Conservation (phyloP, 92 coral and sea anemone species). For the Muricea muricata region DNA sequence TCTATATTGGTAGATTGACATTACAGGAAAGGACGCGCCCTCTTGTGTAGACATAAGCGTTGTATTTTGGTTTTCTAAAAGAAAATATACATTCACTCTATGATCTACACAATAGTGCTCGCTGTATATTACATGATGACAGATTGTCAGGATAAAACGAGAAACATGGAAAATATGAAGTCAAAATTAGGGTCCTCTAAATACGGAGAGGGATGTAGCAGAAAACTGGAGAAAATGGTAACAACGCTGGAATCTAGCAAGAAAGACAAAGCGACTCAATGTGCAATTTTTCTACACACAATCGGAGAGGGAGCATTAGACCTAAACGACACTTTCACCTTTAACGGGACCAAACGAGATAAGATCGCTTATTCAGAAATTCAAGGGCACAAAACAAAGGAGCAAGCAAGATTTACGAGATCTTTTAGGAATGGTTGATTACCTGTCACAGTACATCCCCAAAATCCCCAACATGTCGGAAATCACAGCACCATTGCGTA, state of each 20-base stretch:
- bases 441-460: conserved; percentile 43
- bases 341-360: conserved; percentile 31
- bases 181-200: conserved; percentile 64
- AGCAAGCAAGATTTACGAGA: conserved; percentile 36
- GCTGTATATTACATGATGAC: conserved; percentile 22
- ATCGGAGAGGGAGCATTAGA: conserved; percentile 59
- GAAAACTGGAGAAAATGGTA: conserved; percentile 59
- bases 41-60: too few species aligned
- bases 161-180: conserved; percentile 44
- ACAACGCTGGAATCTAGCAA: conserved; percentile 42
- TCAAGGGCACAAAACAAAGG: conserved; percentile 38
- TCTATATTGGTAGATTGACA: too few species aligned
- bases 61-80: too few species aligned
- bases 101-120: background rate
- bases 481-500: conserved; percentile 34
- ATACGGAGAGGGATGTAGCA: conserved; percentile 50
- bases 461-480: conserved; percentile 26
- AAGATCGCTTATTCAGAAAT: conserved; percentile 42
- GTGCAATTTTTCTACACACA: conserved; percentile 58
- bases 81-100: too few species aligned
- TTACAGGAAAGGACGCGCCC: too few species aligned
- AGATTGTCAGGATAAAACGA: conserved; percentile 35
- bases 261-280: conserved; percentile 43
- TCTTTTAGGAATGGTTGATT: conserved; percentile 46
- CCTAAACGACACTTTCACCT: conserved; percentile 54